Base-by-base conservation (phyloP, 2,113 vertebrate genomes). In the Anthoscopus minutus region DNA sequence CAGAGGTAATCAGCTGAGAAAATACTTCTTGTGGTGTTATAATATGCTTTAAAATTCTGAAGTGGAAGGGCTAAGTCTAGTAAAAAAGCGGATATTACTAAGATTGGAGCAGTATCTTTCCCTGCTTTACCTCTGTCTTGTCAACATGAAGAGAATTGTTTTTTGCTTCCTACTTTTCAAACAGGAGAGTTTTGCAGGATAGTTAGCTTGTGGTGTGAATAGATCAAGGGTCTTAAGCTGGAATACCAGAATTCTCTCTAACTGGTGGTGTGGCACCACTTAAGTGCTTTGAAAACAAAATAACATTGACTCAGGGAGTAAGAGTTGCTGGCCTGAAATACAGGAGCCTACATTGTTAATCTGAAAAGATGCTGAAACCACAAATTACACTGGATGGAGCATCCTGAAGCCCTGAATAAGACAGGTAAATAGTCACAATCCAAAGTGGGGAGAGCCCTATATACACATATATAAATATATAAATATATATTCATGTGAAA, bases 121-220 rank as follows among this genome's bases (percentile, higher is more conserved):
- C 9, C 6, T 78, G 15, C 0, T 57, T 58, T 85, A 77, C 19
- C 45, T 70, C 13, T 65, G 44, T 47, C 22, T 40, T 65, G 15
- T 37, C 67, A 50, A 27, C 11, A 2, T 33, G 44, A 66, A 38
- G 27, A 19, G 0, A 0, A 40, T 28, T n/a, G 16, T 0, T 0
- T 60, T 81, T 47, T 31, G 6, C 66, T 74, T 71, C 27, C 33
- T 47, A 4, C 9, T 47, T 81, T 82, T 57, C 40, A 57, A 70
- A 30, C 8, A 28, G 11, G 35, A 65, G 44, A 47, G 10, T 66
- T 93, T 82, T 1, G 0, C 35, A 16, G n/a, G 9, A 48, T 31
- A 30, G 10, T 58, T 35, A 79, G 16, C 13, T 38, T 71, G 22
- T 30, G 33, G 19, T 50, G 27, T 38, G 16, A 79, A 9, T 23